Base-by-base conservation (phyloP, 2,888 invertebrate genomes). In the Tetragonula carbonaria region DNA sequence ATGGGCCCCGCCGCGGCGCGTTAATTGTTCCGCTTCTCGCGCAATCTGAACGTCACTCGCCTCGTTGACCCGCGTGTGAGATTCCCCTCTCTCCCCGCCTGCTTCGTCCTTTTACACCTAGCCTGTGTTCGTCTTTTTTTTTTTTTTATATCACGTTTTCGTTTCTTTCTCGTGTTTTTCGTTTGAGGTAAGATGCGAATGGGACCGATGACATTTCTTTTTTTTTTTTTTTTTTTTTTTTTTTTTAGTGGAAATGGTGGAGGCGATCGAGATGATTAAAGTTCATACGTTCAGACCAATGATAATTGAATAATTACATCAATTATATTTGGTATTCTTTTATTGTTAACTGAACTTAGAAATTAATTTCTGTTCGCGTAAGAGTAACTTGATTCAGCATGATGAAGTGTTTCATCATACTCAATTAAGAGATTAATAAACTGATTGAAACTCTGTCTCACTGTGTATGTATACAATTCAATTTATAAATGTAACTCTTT, bases 1-100 rank as follows among this genome's bases (percentile, higher is more conserved):
- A 87, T 86, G 78, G 88, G 59, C 38, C 21, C 11, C 82, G 74
- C 11, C 82, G 74, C 33, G 77, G 68, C 84, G 62, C 85, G 87
- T 87, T 90, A 90, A 91, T 92, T 92, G 91, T 92, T 85, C 87
- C 85, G 70, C 65, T 53, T 23, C 59, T 79, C 77, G 65, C 53
- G 71, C 63, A 16, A 5, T 16, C 68, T 62, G 63, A 65, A 55
- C 33, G 16, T 38, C 53, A 74, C 59, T n/a, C 65, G 78, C 63
- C 59, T 85, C 71, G 81, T 59, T 78, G 74, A 72, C 78, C 78
- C 81, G 85, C 85, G 85, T 86, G 85, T 72, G 85, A 86, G 67
- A 80, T 72, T 2, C 28, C 65, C 68, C 45, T 23, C 51, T 62
- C 73, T 78, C 85, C 51, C 14, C 53, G 2, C 14, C 16, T 0